Conservation (phyloP, 2,797 vertebrate species). For the Girardinus metallicus region DNA sequence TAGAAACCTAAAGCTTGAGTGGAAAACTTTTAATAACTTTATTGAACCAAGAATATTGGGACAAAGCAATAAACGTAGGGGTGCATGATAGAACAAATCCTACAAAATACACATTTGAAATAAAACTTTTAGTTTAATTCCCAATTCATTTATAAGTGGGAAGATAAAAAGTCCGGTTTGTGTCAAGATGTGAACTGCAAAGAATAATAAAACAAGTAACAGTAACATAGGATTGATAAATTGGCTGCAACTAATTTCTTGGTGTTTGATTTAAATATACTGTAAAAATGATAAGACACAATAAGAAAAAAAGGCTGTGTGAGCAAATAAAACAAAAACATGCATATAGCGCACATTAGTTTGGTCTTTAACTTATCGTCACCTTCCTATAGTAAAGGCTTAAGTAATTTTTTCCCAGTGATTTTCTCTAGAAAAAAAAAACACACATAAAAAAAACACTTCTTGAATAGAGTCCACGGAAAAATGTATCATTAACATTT, state of each 20-base stretch:
- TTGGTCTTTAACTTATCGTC: neutral
- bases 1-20: neutral
- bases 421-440: neutral
- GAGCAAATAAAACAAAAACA: neutral
- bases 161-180: neutral
- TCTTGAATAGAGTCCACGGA: neutral
- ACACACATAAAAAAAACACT: neutral
- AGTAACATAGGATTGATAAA: neutral
- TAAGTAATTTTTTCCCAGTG: too few relatives aligned
- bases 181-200: neutral
- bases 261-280: neutral
- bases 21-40: neutral
- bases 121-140: neutral
- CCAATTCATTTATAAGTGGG: neutral
- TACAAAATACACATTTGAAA: neutral
- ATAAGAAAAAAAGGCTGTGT: neutral
- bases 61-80: neutral
- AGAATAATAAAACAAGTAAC: neutral
- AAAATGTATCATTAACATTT: neutral
- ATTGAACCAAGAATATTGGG: neutral
- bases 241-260: neutral
- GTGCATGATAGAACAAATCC: neutral
- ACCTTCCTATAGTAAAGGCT: too few relatives aligned
- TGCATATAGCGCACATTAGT: neutral
- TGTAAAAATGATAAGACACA: neutral